Percentiles rank a stretch among this genome's conserved stretches.
phyloP scores from a whole-genome alignment of 1,140 invertebrate genomes.

The Batillaria attramentaria region DNA sequence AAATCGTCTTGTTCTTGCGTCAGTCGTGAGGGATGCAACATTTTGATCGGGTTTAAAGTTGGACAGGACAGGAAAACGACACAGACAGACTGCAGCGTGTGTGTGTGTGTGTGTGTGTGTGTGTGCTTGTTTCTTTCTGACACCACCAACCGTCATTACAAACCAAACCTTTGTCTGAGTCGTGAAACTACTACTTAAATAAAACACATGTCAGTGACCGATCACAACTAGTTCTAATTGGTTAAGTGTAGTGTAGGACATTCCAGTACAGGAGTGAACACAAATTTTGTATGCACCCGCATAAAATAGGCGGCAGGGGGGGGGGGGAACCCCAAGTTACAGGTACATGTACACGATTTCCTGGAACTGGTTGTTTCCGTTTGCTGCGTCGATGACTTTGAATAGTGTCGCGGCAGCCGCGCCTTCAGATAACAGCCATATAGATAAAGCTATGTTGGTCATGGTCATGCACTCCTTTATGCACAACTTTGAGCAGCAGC shows the following conservation, averaged over 20 bases:
- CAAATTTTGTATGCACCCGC: neutral
- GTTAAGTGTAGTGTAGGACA: neutral
- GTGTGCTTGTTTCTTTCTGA: neutral
- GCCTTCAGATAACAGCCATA: neutral
- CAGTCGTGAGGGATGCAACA: neutral
- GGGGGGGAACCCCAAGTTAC: no score
- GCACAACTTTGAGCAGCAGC: neutral
- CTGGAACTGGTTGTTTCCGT: no score
- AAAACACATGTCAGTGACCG: neutral
- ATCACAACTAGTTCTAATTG: neutral
- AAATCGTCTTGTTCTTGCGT: neutral
- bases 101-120: slow-evolving; percentile 7
- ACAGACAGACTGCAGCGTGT: neutral
- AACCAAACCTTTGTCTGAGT: no score
- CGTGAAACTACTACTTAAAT: no score
- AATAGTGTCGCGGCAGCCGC: no score
- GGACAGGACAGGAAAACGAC: no score
- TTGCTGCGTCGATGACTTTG: no score
- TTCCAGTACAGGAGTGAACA: neutral
- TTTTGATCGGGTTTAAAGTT: neutral
- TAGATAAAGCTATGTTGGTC: neutral
- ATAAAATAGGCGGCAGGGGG: no score
- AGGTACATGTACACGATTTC: no score
- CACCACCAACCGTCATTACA: no score
- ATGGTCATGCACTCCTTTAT: neutral